phyloP scores from a whole-genome alignment of 2,888 invertebrate species.

The Cerastis rubricosa region DNA sequence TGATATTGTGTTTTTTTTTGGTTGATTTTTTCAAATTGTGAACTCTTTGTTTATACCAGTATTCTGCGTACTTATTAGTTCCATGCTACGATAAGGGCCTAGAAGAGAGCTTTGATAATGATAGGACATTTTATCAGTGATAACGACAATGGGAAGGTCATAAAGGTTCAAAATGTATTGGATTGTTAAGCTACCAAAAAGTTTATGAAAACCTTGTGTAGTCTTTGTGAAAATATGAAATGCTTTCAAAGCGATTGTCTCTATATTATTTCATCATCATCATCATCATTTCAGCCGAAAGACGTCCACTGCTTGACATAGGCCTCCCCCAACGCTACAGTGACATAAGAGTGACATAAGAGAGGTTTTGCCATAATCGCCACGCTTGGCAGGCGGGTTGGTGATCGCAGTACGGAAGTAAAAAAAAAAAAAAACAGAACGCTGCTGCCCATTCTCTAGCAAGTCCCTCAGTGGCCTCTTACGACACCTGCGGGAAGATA shows the following conservation, averaged over 20 bases:
- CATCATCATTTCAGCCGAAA: too few species aligned
- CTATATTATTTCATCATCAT: too few species aligned
- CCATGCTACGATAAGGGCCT: background rate
- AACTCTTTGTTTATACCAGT: background rate
- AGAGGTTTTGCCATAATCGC: too few species aligned
- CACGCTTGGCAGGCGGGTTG: too few species aligned
- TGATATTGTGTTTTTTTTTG: background rate
- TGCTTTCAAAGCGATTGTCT: background rate
- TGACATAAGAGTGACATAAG: too few species aligned
- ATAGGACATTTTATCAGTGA: background rate
- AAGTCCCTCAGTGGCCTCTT: too few species aligned
- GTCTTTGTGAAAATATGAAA: background rate
- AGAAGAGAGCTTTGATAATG: background rate
- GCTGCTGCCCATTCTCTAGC: too few species aligned
- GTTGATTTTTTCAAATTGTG: constrained; percentile 11
- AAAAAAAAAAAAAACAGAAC: too few species aligned
- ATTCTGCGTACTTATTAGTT: background rate
- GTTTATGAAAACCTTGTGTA: background rate
- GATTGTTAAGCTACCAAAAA: background rate
- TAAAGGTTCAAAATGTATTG: background rate
- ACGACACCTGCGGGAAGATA: too few species aligned
- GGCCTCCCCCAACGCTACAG: too few species aligned
- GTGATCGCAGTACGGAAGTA: too few species aligned
- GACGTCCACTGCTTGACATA: too few species aligned
- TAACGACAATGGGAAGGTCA: background rate